A percentile compares a stretch with the other conserved stretches of the same genome.
These are phyloP conservation scores for Typhlichthys eigenmanni DNA, from an alignment of 2,797 vertebrate species.

Conservation along the genomic window DNA sequence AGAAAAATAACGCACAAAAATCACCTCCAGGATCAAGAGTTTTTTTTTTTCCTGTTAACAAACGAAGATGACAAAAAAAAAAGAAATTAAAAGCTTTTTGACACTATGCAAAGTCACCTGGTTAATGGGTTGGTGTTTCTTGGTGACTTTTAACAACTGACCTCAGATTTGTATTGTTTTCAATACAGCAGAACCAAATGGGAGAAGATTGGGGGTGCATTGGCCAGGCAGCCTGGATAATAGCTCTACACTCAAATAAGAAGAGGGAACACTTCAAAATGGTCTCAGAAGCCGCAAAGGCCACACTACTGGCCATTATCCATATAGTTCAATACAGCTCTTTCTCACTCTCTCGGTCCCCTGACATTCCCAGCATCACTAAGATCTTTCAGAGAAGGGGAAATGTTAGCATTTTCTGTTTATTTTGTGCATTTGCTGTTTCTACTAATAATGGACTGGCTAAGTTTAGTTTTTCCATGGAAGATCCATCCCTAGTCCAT, in stretches of 20 bases:
- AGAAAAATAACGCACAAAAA: background rate
- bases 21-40: too few species aligned
- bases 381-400: slow-evolving; percentile 27
- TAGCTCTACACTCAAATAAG: slow-evolving; percentile 3
- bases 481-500: slow-evolving; percentile 31
- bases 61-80: too few species aligned
- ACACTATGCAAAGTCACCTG: too few species aligned
- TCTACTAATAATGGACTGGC: slow-evolving; percentile 44
- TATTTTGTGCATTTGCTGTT: slow-evolving; percentile 26
- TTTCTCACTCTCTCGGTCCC: slow-evolving; percentile 19
- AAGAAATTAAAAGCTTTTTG: too few species aligned
- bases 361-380: slow-evolving; percentile 17
- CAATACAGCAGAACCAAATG: too few species aligned
- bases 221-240: too few species aligned
- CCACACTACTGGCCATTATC: slow-evolving; percentile 4
- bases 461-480: slow-evolving; percentile 46
- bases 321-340: slow-evolving; percentile 20
- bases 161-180: too few species aligned
- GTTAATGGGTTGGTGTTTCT: too few species aligned
- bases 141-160: too few species aligned
- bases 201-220: too few species aligned
- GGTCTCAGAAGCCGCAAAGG: slow-evolving; percentile 2
- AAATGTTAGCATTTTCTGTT: slow-evolving; percentile 9
- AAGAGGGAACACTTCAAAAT: background rate
- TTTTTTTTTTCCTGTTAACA: too few species aligned